phyloP scores from a whole-genome alignment of 1,140 invertebrate species.

The Listronotus oregonensis region DNA sequence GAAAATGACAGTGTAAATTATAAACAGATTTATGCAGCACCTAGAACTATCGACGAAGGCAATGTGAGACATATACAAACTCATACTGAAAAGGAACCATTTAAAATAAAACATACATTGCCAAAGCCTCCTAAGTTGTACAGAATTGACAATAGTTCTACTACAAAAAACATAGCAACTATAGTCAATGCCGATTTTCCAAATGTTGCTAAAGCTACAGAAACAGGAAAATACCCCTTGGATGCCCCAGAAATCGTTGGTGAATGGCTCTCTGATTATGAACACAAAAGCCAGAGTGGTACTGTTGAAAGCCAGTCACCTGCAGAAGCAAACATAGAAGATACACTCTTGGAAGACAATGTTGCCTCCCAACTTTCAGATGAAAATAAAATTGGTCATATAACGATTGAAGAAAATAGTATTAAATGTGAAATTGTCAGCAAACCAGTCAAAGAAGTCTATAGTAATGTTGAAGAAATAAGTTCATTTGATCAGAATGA shows the following conservation, averaged over 20 bases:
- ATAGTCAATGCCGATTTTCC: too few relatives aligned
- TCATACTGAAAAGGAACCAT: too few relatives aligned
- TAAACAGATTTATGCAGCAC: too few relatives aligned
- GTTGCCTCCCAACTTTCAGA: too few relatives aligned
- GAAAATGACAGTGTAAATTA: neutral
- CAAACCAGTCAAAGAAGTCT: neutral
- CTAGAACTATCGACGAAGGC: too few relatives aligned
- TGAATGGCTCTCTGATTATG: slow-evolving; percentile 6
- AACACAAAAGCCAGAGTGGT: slow-evolving; percentile 5
- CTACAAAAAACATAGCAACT: too few relatives aligned
- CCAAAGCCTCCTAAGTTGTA: too few relatives aligned
- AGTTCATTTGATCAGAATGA: neutral
- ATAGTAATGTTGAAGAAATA: slow-evolving; percentile 2
- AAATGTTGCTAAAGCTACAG: neutral
- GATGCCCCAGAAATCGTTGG: neutral
- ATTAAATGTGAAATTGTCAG: neutral
- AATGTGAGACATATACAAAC: too few relatives aligned
- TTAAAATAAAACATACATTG: too few relatives aligned
- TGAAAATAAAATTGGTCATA: too few relatives aligned
- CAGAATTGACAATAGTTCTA: too few relatives aligned
- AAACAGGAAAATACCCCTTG: neutral
- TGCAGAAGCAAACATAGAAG: neutral
- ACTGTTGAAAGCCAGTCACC: neutral
- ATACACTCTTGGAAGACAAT: neutral
- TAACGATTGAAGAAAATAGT: neutral